These are phyloP conservation scores for Creontiades dilutus DNA, from an alignment of 2,888 invertebrate species.

Conservation along the genomic window DNA sequence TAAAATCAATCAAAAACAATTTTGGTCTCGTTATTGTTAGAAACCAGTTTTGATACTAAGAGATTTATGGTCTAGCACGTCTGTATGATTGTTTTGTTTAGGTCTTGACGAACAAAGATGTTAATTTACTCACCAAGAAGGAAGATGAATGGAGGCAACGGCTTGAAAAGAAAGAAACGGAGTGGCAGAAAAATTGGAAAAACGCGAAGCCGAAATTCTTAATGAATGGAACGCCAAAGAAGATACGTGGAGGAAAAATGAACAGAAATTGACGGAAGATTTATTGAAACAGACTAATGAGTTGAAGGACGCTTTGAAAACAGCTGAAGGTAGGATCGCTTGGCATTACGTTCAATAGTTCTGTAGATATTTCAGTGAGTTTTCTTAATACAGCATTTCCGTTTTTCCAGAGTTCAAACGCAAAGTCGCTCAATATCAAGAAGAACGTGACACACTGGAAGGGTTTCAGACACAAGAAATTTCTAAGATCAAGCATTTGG, in stretches of 20 bases:
- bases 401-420: conserved; percentile 81
- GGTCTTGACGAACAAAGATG: conserved; percentile 76
- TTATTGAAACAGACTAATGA: conserved; percentile 77
- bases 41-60: too few relatives aligned
- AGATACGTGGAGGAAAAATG: conserved; percentile 82
- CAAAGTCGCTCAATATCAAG: conserved; percentile 83
- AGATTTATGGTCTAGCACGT: too few relatives aligned
- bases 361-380: too few relatives aligned
- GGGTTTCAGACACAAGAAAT: conserved; percentile 87
- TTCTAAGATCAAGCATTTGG: conserved; percentile 87
- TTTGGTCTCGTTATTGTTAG: too few relatives aligned
- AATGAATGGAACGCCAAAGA: conserved; percentile 83
- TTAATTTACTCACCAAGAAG: conserved; percentile 75
- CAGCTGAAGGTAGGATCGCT: conserved; percentile 84
- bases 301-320: conserved; percentile 82
- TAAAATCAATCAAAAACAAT: too few relatives aligned
- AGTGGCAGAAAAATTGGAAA: conserved; percentile 80
- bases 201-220: conserved; percentile 79
- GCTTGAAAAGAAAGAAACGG: conserved; percentile 81
- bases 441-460: conserved; percentile 88
- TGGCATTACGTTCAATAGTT: neutral
- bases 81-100: too few relatives aligned
- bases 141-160: conserved; percentile 76
- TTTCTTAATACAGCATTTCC: neutral
- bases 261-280: conserved; percentile 77